Conservation (phyloP, 2,113 vertebrate species). For the Mystacornis crossleyi region DNA sequence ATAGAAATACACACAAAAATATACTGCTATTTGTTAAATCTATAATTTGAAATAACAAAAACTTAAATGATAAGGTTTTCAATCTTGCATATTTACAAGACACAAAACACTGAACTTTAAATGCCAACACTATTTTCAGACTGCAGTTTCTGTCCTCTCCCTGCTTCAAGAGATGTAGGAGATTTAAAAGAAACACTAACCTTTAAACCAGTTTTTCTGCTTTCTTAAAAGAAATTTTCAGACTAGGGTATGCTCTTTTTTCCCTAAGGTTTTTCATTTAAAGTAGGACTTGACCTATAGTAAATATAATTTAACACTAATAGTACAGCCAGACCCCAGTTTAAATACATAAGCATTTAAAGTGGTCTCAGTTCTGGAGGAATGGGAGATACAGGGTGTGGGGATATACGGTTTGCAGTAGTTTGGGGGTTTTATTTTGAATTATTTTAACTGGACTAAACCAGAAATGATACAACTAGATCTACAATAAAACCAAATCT, state of each 20-base stretch:
- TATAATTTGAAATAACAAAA: neutral
- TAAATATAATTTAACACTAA: neutral
- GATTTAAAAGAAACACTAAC: neutral
- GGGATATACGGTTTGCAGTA: too few species aligned
- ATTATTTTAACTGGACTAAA: neutral
- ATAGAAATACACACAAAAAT: neutral
- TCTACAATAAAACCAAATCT: neutral
- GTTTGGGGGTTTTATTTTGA: neutral
- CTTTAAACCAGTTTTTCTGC: neutral
- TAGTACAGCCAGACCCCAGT: neutral
- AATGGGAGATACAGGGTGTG: neutral
- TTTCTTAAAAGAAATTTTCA: neutral
- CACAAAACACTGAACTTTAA: neutral
- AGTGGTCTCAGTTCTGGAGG: accelerated
- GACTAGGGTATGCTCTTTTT: neutral
- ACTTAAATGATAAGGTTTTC: neutral
- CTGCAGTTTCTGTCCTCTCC: neutral
- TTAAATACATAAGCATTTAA: neutral
- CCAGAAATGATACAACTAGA: neutral
- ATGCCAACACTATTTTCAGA: neutral
- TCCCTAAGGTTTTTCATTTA: neutral
- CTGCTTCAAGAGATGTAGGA: neutral
- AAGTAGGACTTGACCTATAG: neutral
- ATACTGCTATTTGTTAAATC: neutral
- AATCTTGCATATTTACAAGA: neutral